Percentiles rank a stretch among this genome's conserved stretches.
Conservation (phyloP, 2,888 invertebrate genomes). For the Ecdyonurus torrentis region DNA sequence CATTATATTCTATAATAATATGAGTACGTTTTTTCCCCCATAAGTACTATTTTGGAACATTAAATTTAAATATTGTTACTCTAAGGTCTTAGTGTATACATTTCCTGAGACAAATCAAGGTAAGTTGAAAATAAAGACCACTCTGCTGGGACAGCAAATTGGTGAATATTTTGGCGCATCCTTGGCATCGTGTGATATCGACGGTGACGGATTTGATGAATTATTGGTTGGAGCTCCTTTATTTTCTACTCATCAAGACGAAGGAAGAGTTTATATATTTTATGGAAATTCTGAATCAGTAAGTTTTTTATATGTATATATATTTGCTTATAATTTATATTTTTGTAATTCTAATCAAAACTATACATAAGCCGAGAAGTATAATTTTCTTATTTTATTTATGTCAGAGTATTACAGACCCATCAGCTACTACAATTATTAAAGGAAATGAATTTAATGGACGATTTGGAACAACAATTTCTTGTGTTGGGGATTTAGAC, state of each 20-base stretch:
- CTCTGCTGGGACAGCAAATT: slow-evolving; percentile 14
- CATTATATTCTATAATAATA: no score
- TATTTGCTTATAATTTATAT: no score
- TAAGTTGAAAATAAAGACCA: neutral
- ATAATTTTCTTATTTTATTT: no score
- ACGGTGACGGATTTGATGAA: slow-evolving; percentile 21
- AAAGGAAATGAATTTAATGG: slow-evolving; percentile 27
- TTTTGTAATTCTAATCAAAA: no score
- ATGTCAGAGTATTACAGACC: no score
- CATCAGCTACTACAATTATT: neutral
- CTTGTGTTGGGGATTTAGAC: slow-evolving; percentile 39
- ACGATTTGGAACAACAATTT: slow-evolving; percentile 38
- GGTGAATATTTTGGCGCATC: slow-evolving; percentile 23
- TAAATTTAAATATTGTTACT: no score
- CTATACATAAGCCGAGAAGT: no score
- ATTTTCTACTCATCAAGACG: slow-evolving; percentile 12
- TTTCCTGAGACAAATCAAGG: neutral
- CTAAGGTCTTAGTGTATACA: neutral
- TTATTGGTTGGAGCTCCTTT: slow-evolving; percentile 21
- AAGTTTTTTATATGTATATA: slow-evolving; percentile 1
- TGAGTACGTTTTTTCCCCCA: no score
- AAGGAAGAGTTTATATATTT: slow-evolving; percentile 19
- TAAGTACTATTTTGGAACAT: no score
- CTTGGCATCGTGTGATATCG: slow-evolving; percentile 21
- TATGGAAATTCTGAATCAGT: slow-evolving; percentile 14